Evolutionary conservation across 2,113 vertebrate genomes (phyloP).

Genomic region (Ahaetulla prasina): DNA sequence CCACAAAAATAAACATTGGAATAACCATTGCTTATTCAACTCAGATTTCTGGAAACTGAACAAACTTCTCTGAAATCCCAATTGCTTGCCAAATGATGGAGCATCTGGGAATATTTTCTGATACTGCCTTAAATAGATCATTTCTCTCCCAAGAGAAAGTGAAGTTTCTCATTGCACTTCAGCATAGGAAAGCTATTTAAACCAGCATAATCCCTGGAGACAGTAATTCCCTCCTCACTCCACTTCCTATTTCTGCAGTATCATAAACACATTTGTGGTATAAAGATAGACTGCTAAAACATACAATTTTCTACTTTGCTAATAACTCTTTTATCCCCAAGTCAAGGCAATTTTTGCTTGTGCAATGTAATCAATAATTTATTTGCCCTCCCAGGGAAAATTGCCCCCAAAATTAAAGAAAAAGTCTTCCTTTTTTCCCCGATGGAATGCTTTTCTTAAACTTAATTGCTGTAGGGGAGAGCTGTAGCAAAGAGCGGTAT

Average conservation of each 20-base stretch:
- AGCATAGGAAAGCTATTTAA: neutral
- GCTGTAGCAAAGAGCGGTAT: neutral
- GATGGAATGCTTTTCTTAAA: neutral
- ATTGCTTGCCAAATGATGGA: neutral
- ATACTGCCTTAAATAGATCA: neutral
- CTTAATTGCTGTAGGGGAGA: neutral
- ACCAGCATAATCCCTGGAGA: neutral
- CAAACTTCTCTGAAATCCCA: neutral
- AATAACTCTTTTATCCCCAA: neutral
- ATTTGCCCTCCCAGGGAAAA: neutral
- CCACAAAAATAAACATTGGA: neutral
- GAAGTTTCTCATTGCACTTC: neutral
- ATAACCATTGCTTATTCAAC: neutral
- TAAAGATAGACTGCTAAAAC: neutral
- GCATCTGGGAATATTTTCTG: neutral
- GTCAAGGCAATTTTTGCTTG: neutral
- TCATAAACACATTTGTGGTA: neutral
- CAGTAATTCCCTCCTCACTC: neutral
- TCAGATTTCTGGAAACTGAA: neutral
- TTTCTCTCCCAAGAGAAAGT: neutral
- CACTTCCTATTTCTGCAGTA: neutral
- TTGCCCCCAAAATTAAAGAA: neutral
- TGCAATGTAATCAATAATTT: fast-evolving
- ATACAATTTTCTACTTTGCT: neutral
- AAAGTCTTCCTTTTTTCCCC: neutral